phyloP scores from a whole-genome alignment of 2,888 invertebrate species.

The Cheilosia vulpina region DNA sequence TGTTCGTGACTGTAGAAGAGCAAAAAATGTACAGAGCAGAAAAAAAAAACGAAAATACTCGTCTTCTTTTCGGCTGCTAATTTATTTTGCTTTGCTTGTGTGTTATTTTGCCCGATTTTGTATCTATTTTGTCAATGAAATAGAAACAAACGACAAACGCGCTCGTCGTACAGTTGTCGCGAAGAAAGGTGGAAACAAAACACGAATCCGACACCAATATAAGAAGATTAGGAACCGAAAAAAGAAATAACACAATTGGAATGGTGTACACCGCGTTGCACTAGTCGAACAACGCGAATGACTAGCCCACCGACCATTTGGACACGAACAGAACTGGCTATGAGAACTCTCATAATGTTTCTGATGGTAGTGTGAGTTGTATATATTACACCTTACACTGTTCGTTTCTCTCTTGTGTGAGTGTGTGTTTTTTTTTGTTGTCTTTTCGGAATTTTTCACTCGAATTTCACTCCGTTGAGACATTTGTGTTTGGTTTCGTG shows the following conservation, averaged over 20 bases:
- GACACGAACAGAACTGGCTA: slow-evolving; percentile 22
- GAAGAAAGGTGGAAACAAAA: slow-evolving; percentile 67
- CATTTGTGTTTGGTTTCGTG: slow-evolving; percentile 1
- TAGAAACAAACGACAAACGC: slow-evolving; percentile 6
- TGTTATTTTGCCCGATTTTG: slow-evolving; percentile 20
- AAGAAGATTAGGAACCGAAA: slow-evolving; percentile 19
- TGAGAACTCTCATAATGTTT: slow-evolving; percentile 55
- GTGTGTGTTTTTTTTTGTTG: neutral
- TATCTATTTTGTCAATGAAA: slow-evolving; percentile 50
- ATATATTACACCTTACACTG: slow-evolving; percentile 22
- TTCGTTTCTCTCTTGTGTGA: slow-evolving; percentile 6
- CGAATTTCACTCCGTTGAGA: slow-evolving; percentile 35
- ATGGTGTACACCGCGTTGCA: slow-evolving; percentile 45
- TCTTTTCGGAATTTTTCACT: slow-evolving; percentile 36
- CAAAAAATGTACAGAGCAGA: slow-evolving; percentile 17
- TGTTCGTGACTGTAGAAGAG: slow-evolving; percentile 37
- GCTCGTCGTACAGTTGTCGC: slow-evolving; percentile 45
- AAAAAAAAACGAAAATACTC: slow-evolving; percentile 38
- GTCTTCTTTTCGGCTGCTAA: slow-evolving; percentile 59
- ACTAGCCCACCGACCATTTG: slow-evolving; percentile 51
- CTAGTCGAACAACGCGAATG: slow-evolving; percentile 64
- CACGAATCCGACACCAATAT: slow-evolving; percentile 70
- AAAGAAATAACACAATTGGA: slow-evolving; percentile 2
- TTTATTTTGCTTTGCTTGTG: slow-evolving; percentile 47
- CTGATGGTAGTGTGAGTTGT: slow-evolving; percentile 18